phyloP scores from a whole-genome alignment of 2,113 vertebrate genomes.

The Labeo catla region DNA sequence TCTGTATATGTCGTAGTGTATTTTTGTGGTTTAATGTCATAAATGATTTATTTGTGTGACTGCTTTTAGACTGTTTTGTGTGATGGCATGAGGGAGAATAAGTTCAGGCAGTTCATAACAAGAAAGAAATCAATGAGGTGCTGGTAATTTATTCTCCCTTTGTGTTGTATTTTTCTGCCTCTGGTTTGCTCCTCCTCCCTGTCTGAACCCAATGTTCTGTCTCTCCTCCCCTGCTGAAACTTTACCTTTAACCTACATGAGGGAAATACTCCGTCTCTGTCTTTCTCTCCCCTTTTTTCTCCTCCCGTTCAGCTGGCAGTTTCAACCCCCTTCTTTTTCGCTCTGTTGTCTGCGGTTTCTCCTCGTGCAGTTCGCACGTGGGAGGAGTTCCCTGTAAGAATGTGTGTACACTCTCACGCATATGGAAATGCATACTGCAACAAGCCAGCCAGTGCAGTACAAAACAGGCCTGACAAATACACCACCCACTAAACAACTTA shows the following conservation, averaged over 20 bases:
- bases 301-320: constrained; percentile 45
- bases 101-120: not conserved
- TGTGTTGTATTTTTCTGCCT: not conserved
- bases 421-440: constrained; percentile 24
- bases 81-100: not conserved
- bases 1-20: too few species aligned
- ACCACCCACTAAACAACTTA: not conserved
- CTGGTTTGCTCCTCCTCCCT: not conserved
- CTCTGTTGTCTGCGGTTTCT: constrained; percentile 63
- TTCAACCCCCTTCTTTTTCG: constrained; percentile 61
- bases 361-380: constrained; percentile 72
- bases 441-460: not conserved
- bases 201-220: not conserved
- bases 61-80: not conserved
- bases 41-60: not conserved
- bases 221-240: constrained; percentile 40
- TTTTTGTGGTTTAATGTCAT: not conserved
- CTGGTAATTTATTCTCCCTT: not conserved
- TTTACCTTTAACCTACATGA: constrained; percentile 65
- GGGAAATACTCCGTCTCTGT: not conserved
- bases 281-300: not conserved
- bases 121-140: not conserved
- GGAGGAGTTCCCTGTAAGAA: constrained; percentile 74
- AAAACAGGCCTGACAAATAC: not conserved
- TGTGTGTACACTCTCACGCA: constrained; percentile 55